Evolutionary conservation across 2,113 vertebrate genomes (phyloP).

Genomic region (Vidua macroura): DNA sequence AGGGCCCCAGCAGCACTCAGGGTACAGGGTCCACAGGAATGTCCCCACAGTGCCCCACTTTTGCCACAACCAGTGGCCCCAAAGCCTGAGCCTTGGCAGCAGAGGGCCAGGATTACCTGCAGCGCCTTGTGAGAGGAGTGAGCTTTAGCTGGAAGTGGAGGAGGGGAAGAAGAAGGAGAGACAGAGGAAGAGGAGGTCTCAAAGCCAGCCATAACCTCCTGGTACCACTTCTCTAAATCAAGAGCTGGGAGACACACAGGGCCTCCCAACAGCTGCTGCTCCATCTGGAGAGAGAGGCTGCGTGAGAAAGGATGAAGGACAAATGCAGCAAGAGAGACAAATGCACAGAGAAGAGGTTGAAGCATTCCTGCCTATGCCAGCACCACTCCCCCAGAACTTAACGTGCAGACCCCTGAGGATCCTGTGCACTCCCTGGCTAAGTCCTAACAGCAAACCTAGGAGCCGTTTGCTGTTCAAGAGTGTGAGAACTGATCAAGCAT

Average conservation of each 20-base stretch:
- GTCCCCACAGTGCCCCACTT: neutral
- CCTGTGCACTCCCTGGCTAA: neutral
- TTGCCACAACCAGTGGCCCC: neutral
- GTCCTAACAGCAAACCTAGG: neutral
- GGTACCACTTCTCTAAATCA: slow-evolving; percentile 77
- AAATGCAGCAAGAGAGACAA: neutral
- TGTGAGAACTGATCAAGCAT: neutral
- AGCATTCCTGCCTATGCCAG: neutral
- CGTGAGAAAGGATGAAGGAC: slow-evolving; percentile 4
- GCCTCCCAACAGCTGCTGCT: slow-evolving; percentile 40
- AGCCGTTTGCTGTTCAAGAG: neutral
- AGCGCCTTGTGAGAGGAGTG: slow-evolving; percentile 80
- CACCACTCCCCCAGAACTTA: neutral
- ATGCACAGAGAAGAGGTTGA: neutral
- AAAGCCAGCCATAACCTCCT: slow-evolving; percentile 83
- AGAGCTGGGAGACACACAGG: slow-evolving; percentile 56
- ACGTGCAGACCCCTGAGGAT: neutral
- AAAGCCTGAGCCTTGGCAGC: neutral
- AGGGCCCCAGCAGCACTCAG: neutral
- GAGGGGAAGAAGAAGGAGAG: slow-evolving; percentile 81
- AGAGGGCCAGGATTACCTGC: slow-evolving; percentile 81
- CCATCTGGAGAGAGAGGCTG: slow-evolving; percentile 71
- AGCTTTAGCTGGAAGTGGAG: slow-evolving; percentile 90
- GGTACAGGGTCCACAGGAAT: neutral
- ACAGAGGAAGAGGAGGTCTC: slow-evolving; percentile 73